Evolutionary conservation across 2,888 invertebrate species (phyloP).

Genomic region (Tachystola acroxantha): DNA sequence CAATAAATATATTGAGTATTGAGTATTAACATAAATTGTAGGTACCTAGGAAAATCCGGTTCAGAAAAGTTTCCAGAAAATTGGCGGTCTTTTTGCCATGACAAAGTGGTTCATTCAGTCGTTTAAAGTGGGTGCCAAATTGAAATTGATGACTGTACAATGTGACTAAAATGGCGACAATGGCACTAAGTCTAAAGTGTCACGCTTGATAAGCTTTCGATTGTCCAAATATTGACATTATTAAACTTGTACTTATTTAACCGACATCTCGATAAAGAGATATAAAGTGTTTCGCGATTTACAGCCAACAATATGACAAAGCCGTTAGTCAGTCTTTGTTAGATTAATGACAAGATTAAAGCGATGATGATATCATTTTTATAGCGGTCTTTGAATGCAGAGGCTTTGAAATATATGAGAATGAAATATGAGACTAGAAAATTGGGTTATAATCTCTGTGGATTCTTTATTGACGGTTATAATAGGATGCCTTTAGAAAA

Average conservation of each 20-base stretch:
- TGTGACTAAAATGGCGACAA: too few species aligned
- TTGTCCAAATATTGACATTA: too few species aligned
- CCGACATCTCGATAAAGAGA: slow-evolving; percentile 14
- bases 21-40: too few species aligned
- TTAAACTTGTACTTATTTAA: slow-evolving; percentile 9
- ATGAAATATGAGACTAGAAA: not conserved
- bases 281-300: slow-evolving; percentile 14
- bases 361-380: slow-evolving; percentile 17
- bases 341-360: slow-evolving; percentile 15
- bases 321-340: slow-evolving; percentile 13
- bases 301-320: slow-evolving; percentile 13
- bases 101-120: too few species aligned
- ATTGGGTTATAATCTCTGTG: not conserved
- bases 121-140: too few species aligned
- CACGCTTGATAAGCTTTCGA: too few species aligned
- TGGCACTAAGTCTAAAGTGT: too few species aligned
- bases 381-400: slow-evolving; percentile 12
- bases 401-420: slow-evolving; percentile 10
- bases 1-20: too few species aligned
- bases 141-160: too few species aligned
- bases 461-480: not conserved
- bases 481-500: not conserved
- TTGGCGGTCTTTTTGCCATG: too few species aligned
- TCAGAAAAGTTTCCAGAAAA: too few species aligned
- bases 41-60: too few species aligned